These are phyloP conservation scores for Psylliodes chrysocephalus DNA, from an alignment of 2,888 invertebrate genomes.

Conservation along the genomic window DNA sequence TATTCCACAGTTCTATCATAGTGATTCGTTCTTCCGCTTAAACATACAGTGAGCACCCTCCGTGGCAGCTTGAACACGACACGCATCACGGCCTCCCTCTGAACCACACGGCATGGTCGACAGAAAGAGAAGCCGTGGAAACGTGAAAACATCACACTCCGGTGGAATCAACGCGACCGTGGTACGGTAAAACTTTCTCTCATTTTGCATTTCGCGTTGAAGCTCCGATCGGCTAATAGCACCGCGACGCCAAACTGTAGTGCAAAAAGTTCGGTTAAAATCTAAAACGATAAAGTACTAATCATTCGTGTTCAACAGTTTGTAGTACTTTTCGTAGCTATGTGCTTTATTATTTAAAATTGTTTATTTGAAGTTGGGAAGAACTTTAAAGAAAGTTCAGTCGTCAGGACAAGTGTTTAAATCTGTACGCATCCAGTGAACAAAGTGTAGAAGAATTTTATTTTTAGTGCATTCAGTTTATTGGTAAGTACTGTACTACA, in stretches of 20 bases:
- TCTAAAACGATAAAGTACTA: too few relatives aligned
- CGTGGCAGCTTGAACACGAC: constrained; percentile 31
- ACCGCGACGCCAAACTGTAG: background rate
- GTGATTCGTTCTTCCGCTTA: background rate
- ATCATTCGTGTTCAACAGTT: too few relatives aligned
- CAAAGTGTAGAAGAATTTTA: too few relatives aligned
- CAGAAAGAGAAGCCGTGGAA: constrained; percentile 5
- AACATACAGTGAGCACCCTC: background rate
- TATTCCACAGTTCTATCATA: too few relatives aligned
- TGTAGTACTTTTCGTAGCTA: too few relatives aligned
- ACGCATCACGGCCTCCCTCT: constrained; percentile 51
- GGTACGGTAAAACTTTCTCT: background rate
- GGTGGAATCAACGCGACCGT: constrained; percentile 26
- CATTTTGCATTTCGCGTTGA: background rate
- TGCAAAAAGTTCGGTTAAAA: background rate
- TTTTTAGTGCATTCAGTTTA: too few relatives aligned
- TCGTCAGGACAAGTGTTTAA: too few relatives aligned
- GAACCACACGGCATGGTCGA: constrained; percentile 19
- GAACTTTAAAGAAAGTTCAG: too few relatives aligned
- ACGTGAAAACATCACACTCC: constrained; percentile 43
- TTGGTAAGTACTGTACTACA: too few relatives aligned
- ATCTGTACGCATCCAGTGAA: too few relatives aligned
- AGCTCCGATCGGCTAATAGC: background rate
- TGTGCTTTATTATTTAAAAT: too few relatives aligned
- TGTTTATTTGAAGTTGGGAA: too few relatives aligned